These are phyloP conservation scores for Nyctibius grandis DNA, from an alignment of 2,797 vertebrate genomes.

Conservation along the genomic window DNA sequence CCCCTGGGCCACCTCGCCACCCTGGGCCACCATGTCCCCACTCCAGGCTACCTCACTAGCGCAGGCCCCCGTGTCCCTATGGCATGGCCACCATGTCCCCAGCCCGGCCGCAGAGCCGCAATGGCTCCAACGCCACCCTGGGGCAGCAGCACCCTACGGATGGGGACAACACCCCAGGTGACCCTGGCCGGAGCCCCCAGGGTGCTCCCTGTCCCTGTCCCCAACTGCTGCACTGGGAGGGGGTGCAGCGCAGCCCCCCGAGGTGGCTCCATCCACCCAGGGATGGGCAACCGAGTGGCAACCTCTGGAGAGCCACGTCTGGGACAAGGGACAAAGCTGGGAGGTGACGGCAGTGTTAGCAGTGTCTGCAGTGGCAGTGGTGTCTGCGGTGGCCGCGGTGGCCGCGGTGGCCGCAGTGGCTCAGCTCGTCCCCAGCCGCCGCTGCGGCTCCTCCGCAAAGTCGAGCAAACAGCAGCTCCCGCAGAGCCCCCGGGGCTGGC, in stretches of 20 bases:
- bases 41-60: background rate
- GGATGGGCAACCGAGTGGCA: accelerated
- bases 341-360: background rate
- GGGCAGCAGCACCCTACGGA: background rate
- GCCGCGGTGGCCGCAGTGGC: background rate
- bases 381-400: background rate
- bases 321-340: background rate
- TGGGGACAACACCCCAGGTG: background rate
- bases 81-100: background rate
- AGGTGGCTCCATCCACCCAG: background rate
- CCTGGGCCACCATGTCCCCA: too few species aligned
- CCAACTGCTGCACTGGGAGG: background rate
- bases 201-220: background rate
- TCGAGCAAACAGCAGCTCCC: slow-evolving; percentile 77
- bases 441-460: slow-evolving; percentile 69
- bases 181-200: background rate
- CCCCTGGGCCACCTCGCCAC: too few species aligned
- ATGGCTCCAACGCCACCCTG: background rate
- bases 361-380: background rate
- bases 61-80: background rate
- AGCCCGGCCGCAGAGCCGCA: accelerated
- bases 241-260: accelerated
- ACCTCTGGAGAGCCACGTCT: background rate
- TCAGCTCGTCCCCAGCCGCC: background rate
- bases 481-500: too few species aligned